A percentile compares a stretch with the other conserved stretches of the same genome.
These are phyloP conservation scores for Trachelus stipa DNA, from an alignment of 2,888 invertebrate species.

Conservation along the genomic window DNA sequence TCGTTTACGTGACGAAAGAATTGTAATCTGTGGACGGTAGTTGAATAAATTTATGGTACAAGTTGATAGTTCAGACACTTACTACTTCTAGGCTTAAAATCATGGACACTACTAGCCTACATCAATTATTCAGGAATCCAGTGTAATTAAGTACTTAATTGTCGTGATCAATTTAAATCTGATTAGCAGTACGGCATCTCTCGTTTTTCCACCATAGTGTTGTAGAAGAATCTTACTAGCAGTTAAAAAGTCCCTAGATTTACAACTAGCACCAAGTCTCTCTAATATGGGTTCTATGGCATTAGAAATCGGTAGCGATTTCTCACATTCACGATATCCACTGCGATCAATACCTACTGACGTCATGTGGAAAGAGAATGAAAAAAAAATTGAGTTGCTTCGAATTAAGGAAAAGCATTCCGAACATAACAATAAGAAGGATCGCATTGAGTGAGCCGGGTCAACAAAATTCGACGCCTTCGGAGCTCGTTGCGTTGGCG, in stretches of 20 bases:
- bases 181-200: constrained; percentile 30
- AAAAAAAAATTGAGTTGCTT: not conserved
- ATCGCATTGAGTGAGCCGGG: not conserved
- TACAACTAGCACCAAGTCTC: not conserved
- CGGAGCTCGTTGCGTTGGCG: not conserved
- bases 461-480: not conserved
- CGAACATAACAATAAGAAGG: not conserved
- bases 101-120: not conserved
- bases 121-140: constrained; percentile 40
- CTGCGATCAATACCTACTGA: not conserved
- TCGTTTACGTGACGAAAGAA: not conserved
- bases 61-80: not conserved
- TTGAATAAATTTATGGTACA: not conserved
- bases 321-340: not conserved
- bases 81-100: not conserved
- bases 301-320: not conserved
- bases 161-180: constrained; percentile 42
- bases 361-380: constrained; percentile 30
- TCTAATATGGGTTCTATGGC: not conserved
- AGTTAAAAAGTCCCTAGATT: not conserved
- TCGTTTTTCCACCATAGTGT: constrained; percentile 12
- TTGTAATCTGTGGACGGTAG: not conserved
- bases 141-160: constrained; percentile 44
- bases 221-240: not conserved
- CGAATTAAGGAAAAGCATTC: not conserved